Percentiles rank a stretch among this genome's conserved stretches.
Conservation (phyloP, 1,140 invertebrate genomes). For the Stratiolaelaps scimitus region DNA sequence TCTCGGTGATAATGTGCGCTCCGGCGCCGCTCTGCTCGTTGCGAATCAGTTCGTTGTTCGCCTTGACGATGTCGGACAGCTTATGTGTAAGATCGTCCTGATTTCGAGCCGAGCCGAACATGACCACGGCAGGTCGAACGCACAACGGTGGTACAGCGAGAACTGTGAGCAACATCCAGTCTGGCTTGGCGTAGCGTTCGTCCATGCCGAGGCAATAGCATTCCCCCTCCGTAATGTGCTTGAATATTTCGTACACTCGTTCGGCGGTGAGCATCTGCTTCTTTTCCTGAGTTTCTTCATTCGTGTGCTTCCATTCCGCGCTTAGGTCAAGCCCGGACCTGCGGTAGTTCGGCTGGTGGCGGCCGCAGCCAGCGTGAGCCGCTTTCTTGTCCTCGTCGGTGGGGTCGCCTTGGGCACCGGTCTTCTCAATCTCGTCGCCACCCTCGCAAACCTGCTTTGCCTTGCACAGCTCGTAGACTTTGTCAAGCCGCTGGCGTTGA, state of each 20-base stretch:
- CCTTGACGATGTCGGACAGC: slow-evolving; percentile 94
- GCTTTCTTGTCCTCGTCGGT: slow-evolving; percentile 52
- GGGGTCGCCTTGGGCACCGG: slow-evolving; percentile 36
- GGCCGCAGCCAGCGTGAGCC: slow-evolving; percentile 87
- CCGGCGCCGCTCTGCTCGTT: slow-evolving; percentile 94
- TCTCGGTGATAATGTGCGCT: slow-evolving; percentile 88
- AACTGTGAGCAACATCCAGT: slow-evolving; percentile 98
- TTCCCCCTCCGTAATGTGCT: slow-evolving; percentile 94
- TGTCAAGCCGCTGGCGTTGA: slow-evolving; percentile 76
- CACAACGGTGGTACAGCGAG: slow-evolving; percentile 89
- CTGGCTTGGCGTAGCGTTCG: slow-evolving; percentile 69
- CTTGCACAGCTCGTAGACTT: slow-evolving; percentile 97
- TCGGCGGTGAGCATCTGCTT: slow-evolving; percentile 87
- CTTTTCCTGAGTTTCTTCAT: slow-evolving; percentile 94
- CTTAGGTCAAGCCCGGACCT: slow-evolving; percentile 76
- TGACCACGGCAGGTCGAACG: slow-evolving; percentile 87
- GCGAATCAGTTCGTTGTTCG: slow-evolving; percentile 86
- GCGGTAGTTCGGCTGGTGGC: slow-evolving; percentile 86
- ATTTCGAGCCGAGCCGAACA: slow-evolving; percentile 97
- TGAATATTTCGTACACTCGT: slow-evolving; percentile 88
- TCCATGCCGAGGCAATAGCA: slow-evolving; percentile 70
- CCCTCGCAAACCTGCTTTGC: slow-evolving; percentile 96
- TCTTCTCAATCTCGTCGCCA: slow-evolving; percentile 85
- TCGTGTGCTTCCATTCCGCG: slow-evolving; percentile 89
- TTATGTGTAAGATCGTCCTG: slow-evolving; percentile 99